These are phyloP conservation scores for Drosophila fulvimacula DNA, from an alignment of 2,888 invertebrate species.

Conservation along the genomic window DNA sequence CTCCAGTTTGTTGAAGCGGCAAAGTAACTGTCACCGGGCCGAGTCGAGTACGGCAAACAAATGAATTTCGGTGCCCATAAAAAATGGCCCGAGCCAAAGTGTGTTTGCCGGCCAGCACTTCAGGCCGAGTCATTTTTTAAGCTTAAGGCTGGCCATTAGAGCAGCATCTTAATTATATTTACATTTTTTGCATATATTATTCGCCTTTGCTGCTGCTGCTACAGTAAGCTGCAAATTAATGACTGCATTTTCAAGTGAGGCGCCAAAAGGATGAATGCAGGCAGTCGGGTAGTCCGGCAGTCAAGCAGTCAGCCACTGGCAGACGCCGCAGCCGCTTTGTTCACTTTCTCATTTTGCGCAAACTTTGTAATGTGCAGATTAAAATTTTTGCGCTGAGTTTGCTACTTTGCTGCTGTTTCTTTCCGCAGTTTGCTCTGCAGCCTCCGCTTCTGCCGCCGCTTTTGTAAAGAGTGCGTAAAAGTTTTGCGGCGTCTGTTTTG, in stretches of 20 bases:
- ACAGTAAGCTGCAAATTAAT: conserved; percentile 74
- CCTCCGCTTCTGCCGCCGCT: conserved; percentile 9
- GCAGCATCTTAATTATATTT: conserved; percentile 63
- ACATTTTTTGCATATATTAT: conserved; percentile 63
- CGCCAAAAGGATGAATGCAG: conserved; percentile 46
- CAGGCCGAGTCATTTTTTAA: conserved; percentile 55
- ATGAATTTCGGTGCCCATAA: conserved; percentile 56
- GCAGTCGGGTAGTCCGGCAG: conserved; percentile 18
- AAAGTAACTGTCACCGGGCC: conserved; percentile 39
- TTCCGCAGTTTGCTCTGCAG: neutral
- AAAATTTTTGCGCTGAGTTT: conserved; percentile 69
- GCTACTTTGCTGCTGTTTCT: conserved; percentile 45
- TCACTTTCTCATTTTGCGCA: conserved; percentile 45
- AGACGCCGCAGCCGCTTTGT: conserved; percentile 37
- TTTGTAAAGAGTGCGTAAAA: conserved; percentile 49
- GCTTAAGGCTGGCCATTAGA: conserved; percentile 52
- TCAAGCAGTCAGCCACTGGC: conserved; percentile 4
- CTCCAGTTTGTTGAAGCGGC: conserved; percentile 17
- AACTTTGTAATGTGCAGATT: conserved; percentile 76
- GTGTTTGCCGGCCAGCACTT: conserved; percentile 7
- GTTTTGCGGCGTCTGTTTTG: conserved; percentile 53
- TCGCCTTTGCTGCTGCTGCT: conserved; percentile 9
- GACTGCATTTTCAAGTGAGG: conserved; percentile 68
- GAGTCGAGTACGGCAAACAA: conserved; percentile 46
- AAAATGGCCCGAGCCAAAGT: conserved; percentile 34